A percentile compares a stretch with the other conserved stretches of the same genome.
Evolutionary conservation across 2,113 vertebrate genomes (phyloP).

Genomic region (Sceloporus undulatus): DNA sequence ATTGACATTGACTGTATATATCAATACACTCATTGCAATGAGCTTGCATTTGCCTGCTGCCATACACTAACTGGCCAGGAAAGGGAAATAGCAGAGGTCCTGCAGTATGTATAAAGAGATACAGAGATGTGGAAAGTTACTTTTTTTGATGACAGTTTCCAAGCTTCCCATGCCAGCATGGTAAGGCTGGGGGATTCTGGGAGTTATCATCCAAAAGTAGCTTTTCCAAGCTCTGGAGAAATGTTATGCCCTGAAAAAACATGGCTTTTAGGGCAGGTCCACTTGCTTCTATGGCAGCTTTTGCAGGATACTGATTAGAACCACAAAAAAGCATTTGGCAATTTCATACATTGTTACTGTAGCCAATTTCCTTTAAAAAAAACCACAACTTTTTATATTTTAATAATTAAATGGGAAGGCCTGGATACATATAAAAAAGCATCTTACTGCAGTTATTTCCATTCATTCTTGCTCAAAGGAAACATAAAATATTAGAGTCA

Average conservation of each 20-base stretch:
- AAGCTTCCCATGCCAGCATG: too few species aligned
- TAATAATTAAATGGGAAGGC: slow-evolving; percentile 21
- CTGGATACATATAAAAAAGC: accelerated
- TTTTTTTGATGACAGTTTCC: too few species aligned
- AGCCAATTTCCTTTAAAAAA: background rate
- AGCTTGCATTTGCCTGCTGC: slow-evolving; percentile 34
- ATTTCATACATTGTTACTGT: background rate
- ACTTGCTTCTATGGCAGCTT: background rate
- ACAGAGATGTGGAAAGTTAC: too few species aligned
- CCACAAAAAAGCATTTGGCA: slow-evolving; percentile 15
- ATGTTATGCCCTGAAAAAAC: background rate
- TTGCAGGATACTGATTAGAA: background rate
- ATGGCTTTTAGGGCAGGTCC: background rate
- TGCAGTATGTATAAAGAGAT: background rate
- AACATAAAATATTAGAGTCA: background rate
- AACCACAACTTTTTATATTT: slow-evolving; percentile 15
- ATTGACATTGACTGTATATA: slow-evolving; percentile 46
- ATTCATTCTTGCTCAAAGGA: background rate
- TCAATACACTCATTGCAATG: slow-evolving; percentile 32
- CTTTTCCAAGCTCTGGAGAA: background rate
- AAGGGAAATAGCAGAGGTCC: slow-evolving; percentile 47
- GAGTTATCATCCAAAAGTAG: background rate
- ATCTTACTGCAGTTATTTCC: slow-evolving; percentile 3
- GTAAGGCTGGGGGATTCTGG: too few species aligned
- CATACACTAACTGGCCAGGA: slow-evolving; percentile 15